These are phyloP conservation scores for Sweltsa coloradensis DNA, from an alignment of 1,140 invertebrate genomes.

Conservation along the genomic window DNA sequence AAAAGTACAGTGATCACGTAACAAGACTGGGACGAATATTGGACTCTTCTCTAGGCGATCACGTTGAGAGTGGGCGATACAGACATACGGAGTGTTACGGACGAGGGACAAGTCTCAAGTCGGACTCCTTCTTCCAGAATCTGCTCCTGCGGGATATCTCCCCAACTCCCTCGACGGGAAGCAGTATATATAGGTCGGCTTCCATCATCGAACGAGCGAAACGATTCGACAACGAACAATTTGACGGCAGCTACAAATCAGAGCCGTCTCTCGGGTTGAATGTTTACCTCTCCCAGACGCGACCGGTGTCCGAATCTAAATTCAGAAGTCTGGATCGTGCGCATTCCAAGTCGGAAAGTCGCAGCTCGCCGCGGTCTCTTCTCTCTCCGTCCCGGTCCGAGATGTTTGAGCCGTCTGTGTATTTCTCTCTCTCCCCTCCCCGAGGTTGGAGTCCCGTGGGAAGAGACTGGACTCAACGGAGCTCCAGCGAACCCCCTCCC, in stretches of 20 bases:
- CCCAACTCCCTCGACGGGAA: constrained; percentile 23
- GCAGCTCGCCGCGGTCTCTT: too few species aligned
- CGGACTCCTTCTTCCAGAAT: constrained; percentile 55
- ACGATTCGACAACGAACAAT: constrained; percentile 41
- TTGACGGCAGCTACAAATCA: constrained; percentile 23
- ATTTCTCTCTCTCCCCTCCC: constrained; percentile 29
- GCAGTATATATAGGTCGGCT: constrained; percentile 29
- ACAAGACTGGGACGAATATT: too few species aligned
- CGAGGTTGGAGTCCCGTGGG: constrained; percentile 25
- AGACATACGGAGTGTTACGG: too few species aligned
- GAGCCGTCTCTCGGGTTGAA: constrained; percentile 42
- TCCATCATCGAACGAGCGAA: constrained; percentile 47
- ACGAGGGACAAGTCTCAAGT: too few species aligned
- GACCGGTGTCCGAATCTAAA: constrained; percentile 55
- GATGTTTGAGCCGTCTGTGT: constrained; percentile 14
- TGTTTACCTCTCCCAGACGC: constrained; percentile 50
- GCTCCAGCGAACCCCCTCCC: constrained; percentile 38
- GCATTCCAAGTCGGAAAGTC: constrained; percentile 32
- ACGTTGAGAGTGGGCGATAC: too few species aligned
- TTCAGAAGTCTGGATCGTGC: constrained; percentile 51
- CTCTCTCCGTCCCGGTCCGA: too few species aligned
- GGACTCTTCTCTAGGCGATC: too few species aligned
- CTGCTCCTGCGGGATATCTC: constrained; percentile 42
- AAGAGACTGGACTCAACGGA: constrained; percentile 28
- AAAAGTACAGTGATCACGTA: too few species aligned